A percentile compares a stretch with the other conserved stretches of the same genome.
Evolutionary conservation across 2,888 invertebrate genomes (phyloP).

Genomic region (Cerastis leucographa): DNA sequence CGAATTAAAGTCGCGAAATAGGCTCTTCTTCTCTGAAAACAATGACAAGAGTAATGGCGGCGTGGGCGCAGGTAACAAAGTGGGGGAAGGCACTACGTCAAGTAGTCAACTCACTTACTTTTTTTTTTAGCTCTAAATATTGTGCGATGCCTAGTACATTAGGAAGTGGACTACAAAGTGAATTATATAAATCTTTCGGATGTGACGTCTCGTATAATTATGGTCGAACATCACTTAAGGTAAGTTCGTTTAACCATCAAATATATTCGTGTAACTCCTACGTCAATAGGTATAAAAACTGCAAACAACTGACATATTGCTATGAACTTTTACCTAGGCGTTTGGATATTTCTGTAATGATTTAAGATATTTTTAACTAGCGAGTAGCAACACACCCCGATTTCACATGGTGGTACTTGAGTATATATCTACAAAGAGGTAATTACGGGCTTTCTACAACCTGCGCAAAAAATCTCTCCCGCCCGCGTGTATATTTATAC

Average conservation of each 20-base stretch:
- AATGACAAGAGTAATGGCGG: slow-evolving; percentile 6
- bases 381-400: too few species aligned
- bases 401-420: too few species aligned
- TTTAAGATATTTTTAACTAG: too few species aligned
- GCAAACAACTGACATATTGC: too few species aligned
- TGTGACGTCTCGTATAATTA: slow-evolving; percentile 2
- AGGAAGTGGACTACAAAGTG: slow-evolving; percentile 18
- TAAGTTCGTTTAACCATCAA: not conserved
- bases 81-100: slow-evolving; percentile 4
- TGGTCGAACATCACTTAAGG: slow-evolving; percentile 4
- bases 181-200: slow-evolving; percentile 1
- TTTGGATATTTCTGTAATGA: too few species aligned
- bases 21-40: not conserved
- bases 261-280: too few species aligned
- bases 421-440: too few species aligned
- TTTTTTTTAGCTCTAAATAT: slow-evolving; percentile 12
- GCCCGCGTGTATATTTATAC: too few species aligned
- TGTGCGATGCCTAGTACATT: slow-evolving; percentile 14
- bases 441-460: too few species aligned
- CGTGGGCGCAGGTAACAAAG: slow-evolving; percentile 6
- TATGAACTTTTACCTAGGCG: too few species aligned
- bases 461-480: too few species aligned
- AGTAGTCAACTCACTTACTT: not conserved
- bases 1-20: not conserved
- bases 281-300: too few species aligned